phyloP scores from a whole-genome alignment of 1,140 invertebrate species.

The Sycobia sp. region DNA sequence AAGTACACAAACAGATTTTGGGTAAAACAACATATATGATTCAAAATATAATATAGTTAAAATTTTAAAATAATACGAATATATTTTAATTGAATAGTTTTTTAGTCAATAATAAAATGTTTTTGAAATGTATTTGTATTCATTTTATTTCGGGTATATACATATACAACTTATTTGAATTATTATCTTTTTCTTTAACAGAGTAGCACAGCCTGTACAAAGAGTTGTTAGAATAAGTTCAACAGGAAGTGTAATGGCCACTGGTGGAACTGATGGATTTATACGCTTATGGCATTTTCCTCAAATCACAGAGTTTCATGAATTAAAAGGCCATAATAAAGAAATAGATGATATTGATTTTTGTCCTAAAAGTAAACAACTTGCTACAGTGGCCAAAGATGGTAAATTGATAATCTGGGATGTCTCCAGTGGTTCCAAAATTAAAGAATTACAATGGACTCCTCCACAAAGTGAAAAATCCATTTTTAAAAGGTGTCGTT shows the following conservation, averaged over 20 bases:
- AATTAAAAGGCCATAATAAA: conserved; percentile 74
- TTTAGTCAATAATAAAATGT: too few relatives aligned
- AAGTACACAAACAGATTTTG: conserved; percentile 82
- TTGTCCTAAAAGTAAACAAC: conserved; percentile 73
- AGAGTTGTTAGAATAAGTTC: conserved; percentile 83
- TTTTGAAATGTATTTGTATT: too few relatives aligned
- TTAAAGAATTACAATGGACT: conserved; percentile 75
- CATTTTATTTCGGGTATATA: too few relatives aligned
- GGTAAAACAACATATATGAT: conserved; percentile 55
- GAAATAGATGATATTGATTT: conserved; percentile 94
- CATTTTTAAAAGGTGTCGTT: conserved; percentile 83
- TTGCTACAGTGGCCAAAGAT: conserved; percentile 89
- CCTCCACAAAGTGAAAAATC: conserved; percentile 77
- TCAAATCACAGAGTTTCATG: conserved; percentile 70
- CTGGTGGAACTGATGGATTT: conserved; percentile 88
- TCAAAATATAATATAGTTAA: not conserved
- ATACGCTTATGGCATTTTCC: conserved; percentile 90
- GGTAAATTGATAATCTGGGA: conserved; percentile 83
- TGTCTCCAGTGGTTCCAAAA: conserved; percentile 67
- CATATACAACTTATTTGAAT: not conserved
- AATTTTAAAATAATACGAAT: conserved; percentile 1
- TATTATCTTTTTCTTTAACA: conserved; percentile 43
- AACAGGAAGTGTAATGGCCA: conserved; percentile 80
- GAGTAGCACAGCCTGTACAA: conserved; percentile 76
- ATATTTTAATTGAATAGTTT: too few relatives aligned